Evolutionary conservation across 1,140 invertebrate genomes (phyloP).

Genomic region (Formica exsecta): DNA sequence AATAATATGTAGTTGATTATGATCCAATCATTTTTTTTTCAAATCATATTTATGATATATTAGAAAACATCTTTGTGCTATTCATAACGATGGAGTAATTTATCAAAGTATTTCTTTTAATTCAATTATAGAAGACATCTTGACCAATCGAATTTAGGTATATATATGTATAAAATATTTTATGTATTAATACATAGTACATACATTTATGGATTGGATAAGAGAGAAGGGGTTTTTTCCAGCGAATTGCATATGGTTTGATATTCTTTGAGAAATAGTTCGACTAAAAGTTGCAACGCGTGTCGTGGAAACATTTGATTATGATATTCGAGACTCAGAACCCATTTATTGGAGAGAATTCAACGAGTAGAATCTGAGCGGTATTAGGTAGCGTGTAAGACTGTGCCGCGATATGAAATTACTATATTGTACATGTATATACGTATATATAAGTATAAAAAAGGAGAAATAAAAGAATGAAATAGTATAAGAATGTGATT

Average conservation of each 20-base stretch:
- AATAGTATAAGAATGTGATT: conserved; percentile 57
- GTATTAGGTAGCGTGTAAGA: conserved; percentile 70
- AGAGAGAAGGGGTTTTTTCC: not conserved
- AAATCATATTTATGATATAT: conserved; percentile 29
- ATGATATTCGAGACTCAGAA: conserved; percentile 20
- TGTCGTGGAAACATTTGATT: conserved; percentile 24
- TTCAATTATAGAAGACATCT: conserved; percentile 35
- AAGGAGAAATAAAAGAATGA: conserved; percentile 72
- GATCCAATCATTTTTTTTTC: conserved; percentile 46
- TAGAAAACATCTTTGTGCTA: conserved; percentile 3
- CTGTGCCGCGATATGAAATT: conserved; percentile 64
- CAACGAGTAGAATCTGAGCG: conserved; percentile 39
- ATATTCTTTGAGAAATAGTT: conserved; percentile 49
- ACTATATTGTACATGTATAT: conserved; percentile 71
- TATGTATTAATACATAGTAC: conserved; percentile 5
- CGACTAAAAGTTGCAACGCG: conserved; percentile 32
- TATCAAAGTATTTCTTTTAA: conserved; percentile 30
- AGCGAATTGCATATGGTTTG: conserved; percentile 9
- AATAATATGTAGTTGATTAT: conserved; percentile 24
- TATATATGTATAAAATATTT: conserved; percentile 20
- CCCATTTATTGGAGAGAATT: conserved; percentile 33
- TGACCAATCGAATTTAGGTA: conserved; percentile 33
- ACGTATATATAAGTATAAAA: conserved; percentile 61
- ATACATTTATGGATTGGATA: conserved; percentile 13
- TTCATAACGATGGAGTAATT: not conserved